phyloP scores from a whole-genome alignment of 2,888 invertebrate genomes.

The Holacanthella duospinosa region DNA sequence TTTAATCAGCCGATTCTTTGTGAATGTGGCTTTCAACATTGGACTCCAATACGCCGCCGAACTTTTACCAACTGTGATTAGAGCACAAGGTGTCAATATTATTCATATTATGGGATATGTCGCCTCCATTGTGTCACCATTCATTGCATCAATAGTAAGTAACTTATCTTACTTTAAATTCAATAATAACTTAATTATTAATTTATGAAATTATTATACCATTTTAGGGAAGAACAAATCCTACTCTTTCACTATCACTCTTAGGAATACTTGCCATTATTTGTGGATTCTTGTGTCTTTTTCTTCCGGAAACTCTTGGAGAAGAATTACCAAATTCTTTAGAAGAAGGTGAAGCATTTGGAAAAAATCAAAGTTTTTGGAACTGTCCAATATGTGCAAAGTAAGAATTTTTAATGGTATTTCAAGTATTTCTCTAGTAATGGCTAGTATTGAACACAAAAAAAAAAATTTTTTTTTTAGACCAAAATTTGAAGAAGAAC shows the following conservation, averaged over 20 bases:
- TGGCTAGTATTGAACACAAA: no score
- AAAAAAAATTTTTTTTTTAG: slow-evolving; percentile 7
- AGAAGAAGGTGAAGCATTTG: slow-evolving; percentile 76
- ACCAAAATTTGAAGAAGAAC: slow-evolving; percentile 6
- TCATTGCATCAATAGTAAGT: slow-evolving; percentile 70
- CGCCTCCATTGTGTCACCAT: slow-evolving; percentile 48
- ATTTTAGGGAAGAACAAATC: slow-evolving; percentile 61
- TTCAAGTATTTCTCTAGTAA: no score
- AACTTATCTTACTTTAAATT: no score
- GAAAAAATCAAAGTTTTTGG: slow-evolving; percentile 65
- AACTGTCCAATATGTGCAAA: slow-evolving; percentile 50
- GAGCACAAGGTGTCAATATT: slow-evolving; percentile 42
- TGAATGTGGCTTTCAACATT: slow-evolving; percentile 82
- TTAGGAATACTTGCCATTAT: slow-evolving; percentile 63
- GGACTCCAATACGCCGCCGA: slow-evolving; percentile 83
- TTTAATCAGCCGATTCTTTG: slow-evolving; percentile 70
- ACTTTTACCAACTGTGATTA: slow-evolving; percentile 70
- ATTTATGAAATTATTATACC: no score
- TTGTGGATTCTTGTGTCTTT: slow-evolving; percentile 64
- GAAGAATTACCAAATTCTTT: slow-evolving; percentile 76
- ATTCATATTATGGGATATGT: slow-evolving; percentile 39
- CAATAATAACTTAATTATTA: no score
- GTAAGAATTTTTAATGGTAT: slow-evolving; percentile 7
- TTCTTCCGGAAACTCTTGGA: slow-evolving; percentile 74
- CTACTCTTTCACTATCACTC: slow-evolving; percentile 63